Evolutionary conservation across 2,797 vertebrate genomes (phyloP).

Genomic region (Sebastes diaconus): DNA sequence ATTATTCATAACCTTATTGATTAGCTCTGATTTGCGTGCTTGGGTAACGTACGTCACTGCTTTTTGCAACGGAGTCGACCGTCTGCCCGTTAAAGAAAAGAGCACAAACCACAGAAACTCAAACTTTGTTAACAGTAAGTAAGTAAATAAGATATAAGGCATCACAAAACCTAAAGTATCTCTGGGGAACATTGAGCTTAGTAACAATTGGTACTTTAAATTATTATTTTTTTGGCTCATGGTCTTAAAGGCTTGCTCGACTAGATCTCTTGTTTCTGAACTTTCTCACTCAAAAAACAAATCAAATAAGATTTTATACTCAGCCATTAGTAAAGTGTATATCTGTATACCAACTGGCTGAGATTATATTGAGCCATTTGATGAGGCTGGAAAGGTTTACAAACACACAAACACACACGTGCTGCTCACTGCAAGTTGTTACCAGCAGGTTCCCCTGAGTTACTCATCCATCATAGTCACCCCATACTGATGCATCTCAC

Average conservation of each 20-base stretch:
- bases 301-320: neutral
- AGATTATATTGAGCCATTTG: neutral
- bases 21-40: too few species aligned
- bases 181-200: neutral
- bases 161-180: neutral
- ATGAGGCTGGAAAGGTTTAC: neutral
- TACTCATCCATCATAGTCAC: neutral
- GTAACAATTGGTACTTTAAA: neutral
- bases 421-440: neutral
- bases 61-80: too few species aligned
- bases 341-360: neutral
- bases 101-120: neutral
- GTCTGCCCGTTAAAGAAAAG: neutral
- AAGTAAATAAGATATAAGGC: neutral
- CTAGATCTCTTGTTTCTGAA: neutral
- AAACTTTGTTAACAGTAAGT: neutral
- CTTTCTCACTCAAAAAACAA: neutral
- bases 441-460: neutral
- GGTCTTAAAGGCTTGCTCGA: neutral
- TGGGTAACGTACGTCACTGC: too few species aligned
- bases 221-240: neutral
- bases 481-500: neutral
- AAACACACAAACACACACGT: neutral
- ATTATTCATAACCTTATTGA: too few species aligned
- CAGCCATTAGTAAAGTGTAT: neutral